A percentile compares a stretch with the other conserved stretches of the same genome.
Evolutionary conservation across 2,113 vertebrate species (phyloP).

Genomic region (Cottus gobio): DNA sequence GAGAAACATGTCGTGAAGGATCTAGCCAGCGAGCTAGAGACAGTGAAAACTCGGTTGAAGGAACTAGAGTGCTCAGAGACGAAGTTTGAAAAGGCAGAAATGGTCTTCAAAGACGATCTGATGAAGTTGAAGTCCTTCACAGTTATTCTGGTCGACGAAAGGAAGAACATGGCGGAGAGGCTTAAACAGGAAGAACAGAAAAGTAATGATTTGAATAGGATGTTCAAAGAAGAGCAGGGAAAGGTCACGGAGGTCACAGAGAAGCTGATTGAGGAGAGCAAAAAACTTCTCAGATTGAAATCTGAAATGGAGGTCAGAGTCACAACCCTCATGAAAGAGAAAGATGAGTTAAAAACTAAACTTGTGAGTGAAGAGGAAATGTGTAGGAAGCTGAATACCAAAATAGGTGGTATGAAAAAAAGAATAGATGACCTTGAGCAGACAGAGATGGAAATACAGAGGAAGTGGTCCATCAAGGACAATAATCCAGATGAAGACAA

Average conservation of each 20-base stretch:
- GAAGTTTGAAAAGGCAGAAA: slow-evolving; percentile 88
- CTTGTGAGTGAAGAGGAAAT: slow-evolving; percentile 89
- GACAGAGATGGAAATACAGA: slow-evolving; percentile 83
- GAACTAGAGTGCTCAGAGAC: slow-evolving; percentile 89
- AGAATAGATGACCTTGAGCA: slow-evolving; percentile 88
- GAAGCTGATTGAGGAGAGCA: slow-evolving; percentile 97
- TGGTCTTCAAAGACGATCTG: slow-evolving; percentile 91
- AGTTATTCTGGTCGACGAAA: slow-evolving; percentile 92
- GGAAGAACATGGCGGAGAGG: slow-evolving; percentile 92
- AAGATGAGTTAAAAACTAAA: slow-evolving; percentile 86
- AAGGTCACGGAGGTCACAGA: slow-evolving; percentile 97
- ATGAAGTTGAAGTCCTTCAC: slow-evolving; percentile 95
- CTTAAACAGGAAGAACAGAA: slow-evolving; percentile 93
- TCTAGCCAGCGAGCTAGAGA: slow-evolving; percentile 88
- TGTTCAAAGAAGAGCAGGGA: slow-evolving; percentile 90
- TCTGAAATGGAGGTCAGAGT: slow-evolving; percentile 93
- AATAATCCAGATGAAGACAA: slow-evolving; percentile 85
- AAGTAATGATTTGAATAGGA: slow-evolving; percentile 86
- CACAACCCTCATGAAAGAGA: slow-evolving; percentile 86
- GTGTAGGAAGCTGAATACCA: slow-evolving; percentile 84
- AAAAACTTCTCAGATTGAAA: slow-evolving; percentile 93
- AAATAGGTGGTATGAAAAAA: slow-evolving; percentile 86
- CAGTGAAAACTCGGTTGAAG: slow-evolving; percentile 87
- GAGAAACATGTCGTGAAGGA: slow-evolving; percentile 90
- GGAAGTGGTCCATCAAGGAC: slow-evolving; percentile 79